Evolutionary conservation across 2,888 invertebrate species (phyloP), one percentile per base, ranked within the genome.

Genomic region (Sarcophaga subvicina): DNA sequence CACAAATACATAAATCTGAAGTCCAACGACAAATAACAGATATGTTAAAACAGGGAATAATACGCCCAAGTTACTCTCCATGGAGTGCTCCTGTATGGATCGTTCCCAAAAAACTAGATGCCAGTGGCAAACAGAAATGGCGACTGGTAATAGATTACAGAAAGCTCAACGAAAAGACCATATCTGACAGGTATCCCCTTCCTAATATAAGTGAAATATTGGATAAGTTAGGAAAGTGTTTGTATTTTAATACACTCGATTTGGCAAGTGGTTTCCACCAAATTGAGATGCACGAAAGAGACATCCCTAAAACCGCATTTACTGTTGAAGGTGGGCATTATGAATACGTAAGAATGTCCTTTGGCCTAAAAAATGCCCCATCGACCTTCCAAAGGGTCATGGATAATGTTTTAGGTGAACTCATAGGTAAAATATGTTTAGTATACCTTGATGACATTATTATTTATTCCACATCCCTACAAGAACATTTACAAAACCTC

Each of bases 241-340:
- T 90, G 86, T 93, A 92, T 87, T 93, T 93, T 79, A 80, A 91
- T 0, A 90, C 89, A 17, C 45, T 90, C 0, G 91, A 91, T 80
- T 67, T 91, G 0, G 90, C 91, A 0, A 90, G 88, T 0, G 91
- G 91, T 0, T 91, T 91, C 71, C 90, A 91, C 59, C 91, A 92
- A 76, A 91, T 92, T 1, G 88, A 89, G 25, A 90, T 91, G 87
- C 47, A 88, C 4, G 17, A 78, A 4, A 17, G 69, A 14, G 89
- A 90, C 27, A 84, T 88, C 22, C 73, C 60, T 14, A 90, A 89
- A 76, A 89, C 88, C 0, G 89, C 88, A 12, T 90, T 90, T 70
- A 80, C 86, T 1, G 83, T 88, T 0, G 78, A 89, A 20, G 79
- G 73, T 20, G 90, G 88, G 3, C 88, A 88, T 27, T 88, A 85